phyloP scores from a whole-genome alignment of 2,888 invertebrate species.

The Dasysyrphus tricinctus region DNA sequence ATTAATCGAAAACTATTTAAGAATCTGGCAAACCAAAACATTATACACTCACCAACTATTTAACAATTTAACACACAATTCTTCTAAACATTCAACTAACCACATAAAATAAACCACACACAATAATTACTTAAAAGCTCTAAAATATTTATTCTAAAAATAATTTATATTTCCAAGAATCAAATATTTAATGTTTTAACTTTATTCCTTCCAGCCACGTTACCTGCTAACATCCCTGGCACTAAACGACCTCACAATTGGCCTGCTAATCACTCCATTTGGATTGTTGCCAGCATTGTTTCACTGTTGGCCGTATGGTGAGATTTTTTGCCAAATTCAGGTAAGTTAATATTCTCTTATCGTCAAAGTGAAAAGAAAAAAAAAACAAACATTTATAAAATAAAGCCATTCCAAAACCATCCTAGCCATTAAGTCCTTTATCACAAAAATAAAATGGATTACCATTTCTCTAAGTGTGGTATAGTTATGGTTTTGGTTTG shows the following conservation, averaged over 20 bases:
- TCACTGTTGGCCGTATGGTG: slow-evolving; percentile 96
- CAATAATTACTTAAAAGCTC: background rate
- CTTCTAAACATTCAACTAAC: background rate
- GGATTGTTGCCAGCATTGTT: slow-evolving; percentile 92
- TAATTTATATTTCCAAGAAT: background rate
- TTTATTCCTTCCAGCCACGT: slow-evolving; percentile 87
- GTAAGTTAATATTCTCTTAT: slow-evolving; percentile 84
- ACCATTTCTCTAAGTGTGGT: background rate
- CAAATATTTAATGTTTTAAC: slow-evolving; percentile 11
- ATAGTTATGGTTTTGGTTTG: slow-evolving; percentile 10
- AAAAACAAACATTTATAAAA: slow-evolving; percentile 32
- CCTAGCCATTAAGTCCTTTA: slow-evolving; percentile 39
- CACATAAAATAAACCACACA: background rate
- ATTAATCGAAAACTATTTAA: too few species aligned
- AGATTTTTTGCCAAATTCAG: slow-evolving; percentile 95
- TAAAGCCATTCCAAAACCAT: slow-evolving; percentile 14
- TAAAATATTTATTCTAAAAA: background rate
- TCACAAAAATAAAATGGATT: slow-evolving; percentile 48
- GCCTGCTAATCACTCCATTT: slow-evolving; percentile 93
- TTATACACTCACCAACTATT: background rate
- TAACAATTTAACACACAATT: background rate
- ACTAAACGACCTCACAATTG: slow-evolving; percentile 94
- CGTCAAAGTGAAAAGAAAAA: slow-evolving; percentile 9
- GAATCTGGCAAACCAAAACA: too few species aligned
- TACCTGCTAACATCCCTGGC: slow-evolving; percentile 94